Evolutionary conservation across 37 sponge, comb jelly and placozoan species (phyloP).

Genomic region (Theonella swinhoei): DNA sequence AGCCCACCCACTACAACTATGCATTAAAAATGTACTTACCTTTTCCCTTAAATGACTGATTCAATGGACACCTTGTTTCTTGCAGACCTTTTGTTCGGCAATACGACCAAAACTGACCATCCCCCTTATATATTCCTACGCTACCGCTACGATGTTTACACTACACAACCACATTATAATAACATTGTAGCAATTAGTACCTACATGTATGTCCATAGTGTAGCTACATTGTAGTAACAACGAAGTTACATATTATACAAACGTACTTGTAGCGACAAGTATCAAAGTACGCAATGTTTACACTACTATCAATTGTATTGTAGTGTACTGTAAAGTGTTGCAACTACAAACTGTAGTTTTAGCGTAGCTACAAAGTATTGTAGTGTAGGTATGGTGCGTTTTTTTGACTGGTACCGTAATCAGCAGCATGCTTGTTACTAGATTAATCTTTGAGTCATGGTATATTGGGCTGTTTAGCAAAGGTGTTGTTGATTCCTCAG

Average conservation of each 20-base stretch:
- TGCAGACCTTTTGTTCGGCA: too few relatives aligned
- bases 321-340: background rate
- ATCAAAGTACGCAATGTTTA: background rate
- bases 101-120: too few relatives aligned
- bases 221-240: background rate
- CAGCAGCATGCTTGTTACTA: too few relatives aligned
- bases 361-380: background rate
- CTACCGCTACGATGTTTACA: background rate
- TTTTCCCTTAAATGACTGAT: background rate
- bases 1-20: too few relatives aligned
- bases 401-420: background rate
- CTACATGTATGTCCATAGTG: background rate
- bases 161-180: background rate
- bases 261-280: too few relatives aligned
- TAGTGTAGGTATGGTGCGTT: too few relatives aligned
- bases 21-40: background rate
- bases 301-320: background rate
- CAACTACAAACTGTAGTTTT: background rate
- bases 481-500: too few relatives aligned
- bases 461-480: too few relatives aligned
- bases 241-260: too few relatives aligned
- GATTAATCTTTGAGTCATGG: too few relatives aligned
- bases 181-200: background rate
- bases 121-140: background rate
- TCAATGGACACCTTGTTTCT: background rate